Percentiles rank a stretch among this genome's conserved stretches.
Evolutionary conservation across 2,888 invertebrate genomes (phyloP).

Genomic region (Atrina japonica): DNA sequence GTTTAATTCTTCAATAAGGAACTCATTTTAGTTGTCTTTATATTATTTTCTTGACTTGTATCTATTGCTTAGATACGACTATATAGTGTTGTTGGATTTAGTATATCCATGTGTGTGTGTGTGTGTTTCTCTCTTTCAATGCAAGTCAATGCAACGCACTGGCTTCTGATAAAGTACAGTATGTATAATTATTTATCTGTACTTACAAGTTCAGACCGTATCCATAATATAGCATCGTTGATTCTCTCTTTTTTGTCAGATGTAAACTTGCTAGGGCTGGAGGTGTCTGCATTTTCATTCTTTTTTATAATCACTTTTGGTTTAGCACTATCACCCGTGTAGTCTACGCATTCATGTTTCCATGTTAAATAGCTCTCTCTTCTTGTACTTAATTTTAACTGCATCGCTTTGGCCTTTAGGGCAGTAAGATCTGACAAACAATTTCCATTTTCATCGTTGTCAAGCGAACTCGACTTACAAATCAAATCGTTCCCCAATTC

Average conservation of each 20-base stretch:
- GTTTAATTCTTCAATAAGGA: no score
- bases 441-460: constrained; percentile 21
- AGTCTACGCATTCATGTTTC: constrained; percentile 23
- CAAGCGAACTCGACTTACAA: not conserved
- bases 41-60: no score
- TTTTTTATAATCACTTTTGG: constrained; percentile 9
- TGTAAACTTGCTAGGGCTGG: not conserved
- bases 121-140: no score
- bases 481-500: not conserved
- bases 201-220: constrained; percentile 33
- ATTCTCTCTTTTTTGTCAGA: constrained; percentile 30
- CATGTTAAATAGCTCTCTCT: constrained; percentile 39
- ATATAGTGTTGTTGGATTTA: no score
- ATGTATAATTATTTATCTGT: no score
- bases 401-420: constrained; percentile 29
- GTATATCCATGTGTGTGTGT: no score
- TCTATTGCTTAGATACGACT: no score
- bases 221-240: constrained; percentile 32
- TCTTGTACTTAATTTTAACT: constrained; percentile 33
- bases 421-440: constrained; percentile 17
- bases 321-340: constrained; percentile 18
- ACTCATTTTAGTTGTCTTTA: no score
- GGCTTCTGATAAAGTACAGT: no score
- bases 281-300: not conserved
- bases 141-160: no score